Conservation (phyloP, 2,113 vertebrate species). For the Poecilia latipinna region DNA sequence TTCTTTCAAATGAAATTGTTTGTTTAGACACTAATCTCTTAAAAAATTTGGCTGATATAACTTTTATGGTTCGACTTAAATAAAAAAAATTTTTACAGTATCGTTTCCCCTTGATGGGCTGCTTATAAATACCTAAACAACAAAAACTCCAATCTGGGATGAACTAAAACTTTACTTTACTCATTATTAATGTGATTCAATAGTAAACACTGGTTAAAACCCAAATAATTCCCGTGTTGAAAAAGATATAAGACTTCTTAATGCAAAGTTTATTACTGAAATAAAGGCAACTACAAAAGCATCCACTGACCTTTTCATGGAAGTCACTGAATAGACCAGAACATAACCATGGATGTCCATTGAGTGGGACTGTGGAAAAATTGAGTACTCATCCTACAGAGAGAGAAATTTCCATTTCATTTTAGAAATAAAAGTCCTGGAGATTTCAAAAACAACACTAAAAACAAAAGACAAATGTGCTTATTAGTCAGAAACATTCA, state of each 20-base stretch:
- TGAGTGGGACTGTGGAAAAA: constrained; percentile 87
- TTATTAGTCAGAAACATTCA: neutral
- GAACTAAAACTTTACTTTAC: neutral
- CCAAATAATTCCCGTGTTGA: neutral
- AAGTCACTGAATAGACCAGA: constrained; percentile 87
- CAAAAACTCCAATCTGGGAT: neutral
- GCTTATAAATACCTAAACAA: too few relatives aligned
- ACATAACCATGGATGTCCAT: constrained; percentile 87
- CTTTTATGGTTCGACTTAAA: too few relatives aligned
- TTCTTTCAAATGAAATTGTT: too few relatives aligned
- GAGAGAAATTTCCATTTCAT: constrained; percentile 8
- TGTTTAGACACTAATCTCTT: too few relatives aligned
- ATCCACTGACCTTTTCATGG: constrained; percentile 83
- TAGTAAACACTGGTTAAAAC: neutral
- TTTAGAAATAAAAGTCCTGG: neutral
- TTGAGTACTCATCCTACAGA: constrained; percentile 86
- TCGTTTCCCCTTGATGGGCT: accelerated
- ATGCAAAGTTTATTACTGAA: neutral
- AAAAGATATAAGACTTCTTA: neutral
- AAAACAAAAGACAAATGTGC: neutral
- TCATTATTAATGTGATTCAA: neutral
- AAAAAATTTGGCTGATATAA: too few relatives aligned
- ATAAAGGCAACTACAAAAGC: neutral
- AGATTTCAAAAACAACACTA: neutral
- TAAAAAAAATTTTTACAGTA: too few relatives aligned